A percentile compares a stretch with the other conserved stretches of the same genome.
These are phyloP conservation scores for Asobara japonica DNA, from an alignment of 1,140 invertebrate species.

Conservation along the genomic window DNA sequence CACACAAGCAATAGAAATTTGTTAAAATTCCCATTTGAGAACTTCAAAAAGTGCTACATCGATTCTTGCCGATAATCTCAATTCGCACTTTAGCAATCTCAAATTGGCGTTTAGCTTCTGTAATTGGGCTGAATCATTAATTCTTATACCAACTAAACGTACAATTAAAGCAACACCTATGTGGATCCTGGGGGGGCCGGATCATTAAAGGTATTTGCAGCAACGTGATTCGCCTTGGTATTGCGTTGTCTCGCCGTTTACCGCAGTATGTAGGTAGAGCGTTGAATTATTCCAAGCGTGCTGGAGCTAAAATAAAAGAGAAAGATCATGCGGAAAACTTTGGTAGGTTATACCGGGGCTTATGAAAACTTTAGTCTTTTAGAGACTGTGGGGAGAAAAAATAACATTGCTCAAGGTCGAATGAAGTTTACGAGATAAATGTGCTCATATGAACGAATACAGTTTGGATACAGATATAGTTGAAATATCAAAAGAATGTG, in stretches of 20 bases:
- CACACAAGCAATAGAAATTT: too few relatives aligned
- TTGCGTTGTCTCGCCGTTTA: neutral
- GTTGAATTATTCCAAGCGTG: neutral
- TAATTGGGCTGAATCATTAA: neutral
- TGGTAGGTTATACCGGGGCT: neutral
- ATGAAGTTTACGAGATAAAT: too few relatives aligned
- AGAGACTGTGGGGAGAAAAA: neutral
- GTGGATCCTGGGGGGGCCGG: neutral
- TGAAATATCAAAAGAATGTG: too few relatives aligned
- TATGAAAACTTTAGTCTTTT: neutral
- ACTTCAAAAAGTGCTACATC: too few relatives aligned
- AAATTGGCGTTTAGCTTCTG: too few relatives aligned
- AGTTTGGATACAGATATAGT: too few relatives aligned
- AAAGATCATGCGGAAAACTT: neutral
- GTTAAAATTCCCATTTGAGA: too few relatives aligned
- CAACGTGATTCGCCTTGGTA: neutral
- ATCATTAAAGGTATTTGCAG: conserved; percentile 9
- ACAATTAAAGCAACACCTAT: conserved; percentile 9
- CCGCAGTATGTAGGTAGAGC: neutral
- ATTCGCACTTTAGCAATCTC: too few relatives aligned
- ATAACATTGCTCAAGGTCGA: neutral
- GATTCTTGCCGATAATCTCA: too few relatives aligned
- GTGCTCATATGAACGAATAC: too few relatives aligned
- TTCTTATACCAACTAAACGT: neutral
- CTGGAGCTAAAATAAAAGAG: neutral